Base-by-base conservation (phyloP, 1,140 invertebrate species). In the Brachionus plicatilis region DNA sequence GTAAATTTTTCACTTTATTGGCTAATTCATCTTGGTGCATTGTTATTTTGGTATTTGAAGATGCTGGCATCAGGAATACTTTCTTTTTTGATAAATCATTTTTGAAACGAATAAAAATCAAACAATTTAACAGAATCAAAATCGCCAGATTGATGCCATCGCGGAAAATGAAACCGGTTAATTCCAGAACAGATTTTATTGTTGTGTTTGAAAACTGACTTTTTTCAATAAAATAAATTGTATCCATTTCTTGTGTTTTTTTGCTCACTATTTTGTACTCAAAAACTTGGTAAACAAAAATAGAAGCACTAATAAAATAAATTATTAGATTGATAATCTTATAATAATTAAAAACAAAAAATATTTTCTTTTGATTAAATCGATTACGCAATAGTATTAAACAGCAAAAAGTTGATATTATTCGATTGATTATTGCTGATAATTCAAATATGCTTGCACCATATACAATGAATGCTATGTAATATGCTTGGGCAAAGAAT, bases 281-380 rank as follows among this genome's bases (percentile, higher is more conserved):
- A 47, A 72, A 72, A 43, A 72, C 37, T 72, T 72, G 68, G 9
- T 72, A 72, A 20, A 20, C 41, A 72, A 72, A 72, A 9, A 72
- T 20, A 17, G 9, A 17, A 72, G 68, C 68, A 43, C 68, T 72
- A 1, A 43, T 1, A 17, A 72, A 7, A 43, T 41, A 72, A 41
- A 72, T 43, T 43, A 72, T 17, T 9, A 43, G 12, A 17, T 43
- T 41, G n/a, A 72, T 72, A 17, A 17, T 41, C 47, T 72, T 72
- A n/a, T 72, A 72, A 8, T n/a, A 72, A 20, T 43, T 72, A 20
- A 72, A 41, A 17, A 43, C 1, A 72, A 43, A 72, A 72, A 72
- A 72, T 17, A 43, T 17, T 24, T n/a, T 72, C 20, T 17, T 43
- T 41, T 41, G 68, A 41, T 6, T 43, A 17, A 72, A 7, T 17